These are phyloP conservation scores for Acleris sparsana DNA, from an alignment of 2,888 invertebrate species.

Conservation along the genomic window DNA sequence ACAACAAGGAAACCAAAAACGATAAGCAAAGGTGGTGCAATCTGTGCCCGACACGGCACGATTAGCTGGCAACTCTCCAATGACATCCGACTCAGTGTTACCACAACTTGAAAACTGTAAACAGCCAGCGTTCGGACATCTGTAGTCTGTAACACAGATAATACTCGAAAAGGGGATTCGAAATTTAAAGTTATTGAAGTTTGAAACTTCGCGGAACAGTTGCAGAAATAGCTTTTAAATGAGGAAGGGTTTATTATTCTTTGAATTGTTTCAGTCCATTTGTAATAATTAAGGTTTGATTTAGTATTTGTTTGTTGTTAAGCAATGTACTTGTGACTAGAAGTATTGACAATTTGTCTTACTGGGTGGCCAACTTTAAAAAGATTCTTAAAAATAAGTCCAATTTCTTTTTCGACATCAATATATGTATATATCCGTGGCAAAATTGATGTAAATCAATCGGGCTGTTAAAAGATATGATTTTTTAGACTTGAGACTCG, in stretches of 20 bases:
- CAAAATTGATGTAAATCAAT: no score
- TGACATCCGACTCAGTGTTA: slow-evolving; percentile 34
- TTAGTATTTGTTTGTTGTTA: neutral
- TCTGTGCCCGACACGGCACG: slow-evolving; percentile 5
- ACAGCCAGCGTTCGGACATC: slow-evolving; percentile 13
- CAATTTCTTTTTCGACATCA: no score
- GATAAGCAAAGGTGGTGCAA: slow-evolving; percentile 14
- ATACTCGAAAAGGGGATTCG: neutral
- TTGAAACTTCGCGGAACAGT: slow-evolving; percentile 5
- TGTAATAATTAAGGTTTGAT: slow-evolving; percentile 21
- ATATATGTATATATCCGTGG: no score
- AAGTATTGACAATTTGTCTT: no score
- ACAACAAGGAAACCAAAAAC: slow-evolving; percentile 8
- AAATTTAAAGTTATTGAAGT: slow-evolving; percentile 9
- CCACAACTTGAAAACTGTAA: slow-evolving; percentile 39
- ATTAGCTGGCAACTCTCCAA: slow-evolving; percentile 42
- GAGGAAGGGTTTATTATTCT: slow-evolving; percentile 8
- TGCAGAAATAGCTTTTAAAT: slow-evolving; percentile 2
- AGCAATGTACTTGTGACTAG: no score
- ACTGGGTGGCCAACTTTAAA: no score
- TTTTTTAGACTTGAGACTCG: no score
- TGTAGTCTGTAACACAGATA: slow-evolving; percentile 22
- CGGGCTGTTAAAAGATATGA: no score
- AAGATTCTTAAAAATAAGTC: no score
- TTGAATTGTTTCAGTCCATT: slow-evolving; percentile 15